Percentiles rank a stretch among this genome's conserved stretches.
These are phyloP conservation scores for Hirtodrosophila duncani DNA, from an alignment of 2,888 invertebrate species.

Conservation along the genomic window DNA sequence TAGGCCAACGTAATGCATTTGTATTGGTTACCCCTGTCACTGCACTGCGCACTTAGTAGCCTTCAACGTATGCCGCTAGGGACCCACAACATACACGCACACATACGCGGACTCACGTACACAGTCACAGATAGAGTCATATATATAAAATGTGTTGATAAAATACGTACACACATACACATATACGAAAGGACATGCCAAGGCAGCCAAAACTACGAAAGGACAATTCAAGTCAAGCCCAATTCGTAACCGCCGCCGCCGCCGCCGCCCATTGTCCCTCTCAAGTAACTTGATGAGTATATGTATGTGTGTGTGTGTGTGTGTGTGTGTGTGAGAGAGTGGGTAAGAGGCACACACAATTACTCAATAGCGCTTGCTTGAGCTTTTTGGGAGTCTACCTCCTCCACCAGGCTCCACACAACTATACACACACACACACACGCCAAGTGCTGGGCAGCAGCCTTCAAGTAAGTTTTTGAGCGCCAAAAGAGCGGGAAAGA, in stretches of 20 bases:
- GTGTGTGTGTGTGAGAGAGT: conserved; percentile 10
- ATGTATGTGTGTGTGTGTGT: conserved; percentile 25
- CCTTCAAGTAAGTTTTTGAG: conserved; percentile 51
- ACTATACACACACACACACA: conserved; percentile 39
- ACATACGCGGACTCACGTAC: conserved; percentile 8
- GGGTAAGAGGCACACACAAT: conserved; percentile 48
- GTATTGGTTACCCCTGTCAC: conserved; percentile 48
- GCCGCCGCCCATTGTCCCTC: neutral
- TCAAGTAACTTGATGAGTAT: conserved; percentile 65
- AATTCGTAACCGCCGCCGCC: conserved; percentile 8
- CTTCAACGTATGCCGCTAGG: conserved; percentile 62
- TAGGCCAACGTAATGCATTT: conserved; percentile 51
- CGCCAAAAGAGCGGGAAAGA: conserved; percentile 31
- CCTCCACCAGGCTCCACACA: conserved; percentile 30
- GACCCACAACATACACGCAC: conserved; percentile 22
- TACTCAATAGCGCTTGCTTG: conserved; percentile 63
- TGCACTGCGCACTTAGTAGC: conserved; percentile 72
- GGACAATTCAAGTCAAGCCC: conserved; percentile 61
- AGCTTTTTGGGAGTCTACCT: conserved; percentile 67
- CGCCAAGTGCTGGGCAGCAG: conserved; percentile 33
- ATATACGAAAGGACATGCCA: conserved; percentile 56
- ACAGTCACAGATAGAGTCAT: conserved; percentile 30
- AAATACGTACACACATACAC: conserved; percentile 25
- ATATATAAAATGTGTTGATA: conserved; percentile 41
- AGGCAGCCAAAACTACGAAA: conserved; percentile 58